Percentiles rank a stretch among this genome's conserved stretches.
These are phyloP conservation scores for Chalcosyrphus nemorum DNA, from an alignment of 2,888 invertebrate species.

Conservation along the genomic window DNA sequence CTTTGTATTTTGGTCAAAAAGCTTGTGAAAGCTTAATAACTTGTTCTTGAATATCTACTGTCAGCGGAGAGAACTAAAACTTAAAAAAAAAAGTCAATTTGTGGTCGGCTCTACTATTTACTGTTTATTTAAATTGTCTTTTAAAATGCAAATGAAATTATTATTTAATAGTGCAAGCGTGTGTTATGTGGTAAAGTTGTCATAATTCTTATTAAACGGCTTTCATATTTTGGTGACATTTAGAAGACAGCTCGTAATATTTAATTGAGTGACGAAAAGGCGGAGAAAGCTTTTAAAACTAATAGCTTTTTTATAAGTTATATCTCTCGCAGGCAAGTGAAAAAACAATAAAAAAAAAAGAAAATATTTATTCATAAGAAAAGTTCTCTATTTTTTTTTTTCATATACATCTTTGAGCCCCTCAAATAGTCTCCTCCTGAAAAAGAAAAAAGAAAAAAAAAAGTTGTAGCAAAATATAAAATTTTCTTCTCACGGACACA, in stretches of 20 bases:
- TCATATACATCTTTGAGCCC: background rate
- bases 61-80: conserved; percentile 1
- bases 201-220: background rate
- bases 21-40: conserved; percentile 13
- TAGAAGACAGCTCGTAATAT: background rate
- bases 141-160: conserved; percentile 1
- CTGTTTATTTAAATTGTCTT: background rate
- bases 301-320: background rate
- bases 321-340: conserved; percentile 6
- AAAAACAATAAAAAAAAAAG: background rate
- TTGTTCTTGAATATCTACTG: conserved; percentile 5
- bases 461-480: conserved; percentile 1
- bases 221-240: background rate
- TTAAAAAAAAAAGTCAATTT: conserved; percentile 6
- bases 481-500: conserved; percentile 13
- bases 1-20: background rate
- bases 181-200: background rate
- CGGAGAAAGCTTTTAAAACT: background rate
- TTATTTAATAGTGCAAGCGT: background rate
- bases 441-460: background rate
- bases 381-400: background rate
- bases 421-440: background rate
- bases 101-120: background rate
- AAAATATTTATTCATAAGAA: background rate
- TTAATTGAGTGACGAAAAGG: conserved; percentile 20